A percentile compares a stretch with the other conserved stretches of the same genome.
Evolutionary conservation across 2,113 vertebrate species (phyloP).

Genomic region (human (Homo sapiens)): DNA sequence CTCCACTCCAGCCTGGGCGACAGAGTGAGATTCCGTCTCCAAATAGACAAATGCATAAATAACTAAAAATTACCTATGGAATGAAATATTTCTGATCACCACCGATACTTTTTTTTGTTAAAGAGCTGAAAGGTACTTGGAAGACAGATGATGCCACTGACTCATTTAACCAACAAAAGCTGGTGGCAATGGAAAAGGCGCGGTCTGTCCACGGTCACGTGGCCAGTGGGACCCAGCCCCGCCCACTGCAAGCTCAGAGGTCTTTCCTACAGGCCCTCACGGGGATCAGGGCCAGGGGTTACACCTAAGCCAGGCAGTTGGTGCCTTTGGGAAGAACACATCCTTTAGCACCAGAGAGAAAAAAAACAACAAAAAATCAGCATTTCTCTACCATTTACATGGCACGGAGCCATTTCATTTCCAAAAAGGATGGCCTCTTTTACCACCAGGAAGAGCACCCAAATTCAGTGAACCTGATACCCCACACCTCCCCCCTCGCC

Average conservation of each 20-base stretch:
- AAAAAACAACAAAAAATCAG: too few species aligned
- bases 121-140: not conserved
- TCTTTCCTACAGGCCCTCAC: fast-evolving
- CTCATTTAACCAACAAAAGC: fast-evolving
- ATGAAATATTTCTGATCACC: too few species aligned
- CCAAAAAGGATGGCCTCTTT: fast-evolving
- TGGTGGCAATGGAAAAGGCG: fast-evolving
- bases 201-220: fast-evolving
- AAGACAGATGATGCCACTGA: fast-evolving
- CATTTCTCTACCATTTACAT: fast-evolving
- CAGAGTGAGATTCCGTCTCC: too few species aligned
- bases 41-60: too few species aligned
- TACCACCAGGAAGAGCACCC: not conserved
- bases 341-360: fast-evolving
- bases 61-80: too few species aligned
- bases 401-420: fast-evolving
- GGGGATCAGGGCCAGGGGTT: not conserved
- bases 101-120: not conserved
- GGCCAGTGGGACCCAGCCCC: not conserved
- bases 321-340: not conserved
- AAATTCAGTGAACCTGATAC: fast-evolving
- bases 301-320: not conserved
- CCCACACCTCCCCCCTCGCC: not conserved
- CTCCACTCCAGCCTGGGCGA: too few species aligned
- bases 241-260: not conserved